phyloP scores from a whole-genome alignment of 2,888 invertebrate species.

The Epinotia ramella region DNA sequence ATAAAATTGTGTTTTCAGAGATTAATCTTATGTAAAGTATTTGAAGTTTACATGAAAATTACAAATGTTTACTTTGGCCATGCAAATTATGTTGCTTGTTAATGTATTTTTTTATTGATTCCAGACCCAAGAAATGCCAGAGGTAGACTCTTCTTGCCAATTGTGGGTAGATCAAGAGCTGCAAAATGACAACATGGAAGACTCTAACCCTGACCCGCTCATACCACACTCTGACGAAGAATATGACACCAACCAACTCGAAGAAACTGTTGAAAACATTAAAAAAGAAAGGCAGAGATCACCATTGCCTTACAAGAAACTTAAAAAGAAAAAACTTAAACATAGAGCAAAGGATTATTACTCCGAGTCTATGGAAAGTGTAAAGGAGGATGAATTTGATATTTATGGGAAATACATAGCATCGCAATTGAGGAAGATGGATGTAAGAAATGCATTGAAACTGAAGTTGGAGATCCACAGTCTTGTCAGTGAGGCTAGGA shows the following conservation, averaged over 20 bases:
- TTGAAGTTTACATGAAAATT: background rate
- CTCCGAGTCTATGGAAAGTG: slow-evolving; percentile 44
- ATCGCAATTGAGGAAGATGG: slow-evolving; percentile 67
- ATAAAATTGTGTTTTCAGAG: background rate
- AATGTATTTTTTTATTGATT: slow-evolving; percentile 12
- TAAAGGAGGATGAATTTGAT: slow-evolving; percentile 71
- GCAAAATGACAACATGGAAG: slow-evolving; percentile 57
- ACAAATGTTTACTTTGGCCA: too few relatives aligned
- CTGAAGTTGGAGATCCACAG: slow-evolving; percentile 69
- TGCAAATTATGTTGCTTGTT: too few relatives aligned
- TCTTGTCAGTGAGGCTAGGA: slow-evolving; percentile 67
- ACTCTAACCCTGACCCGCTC: slow-evolving; percentile 65
- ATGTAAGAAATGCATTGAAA: slow-evolving; percentile 63
- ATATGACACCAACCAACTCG: slow-evolving; percentile 57
- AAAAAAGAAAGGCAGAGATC: slow-evolving; percentile 53
- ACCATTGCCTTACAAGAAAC: slow-evolving; percentile 55
- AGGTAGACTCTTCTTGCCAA: slow-evolving; percentile 68
- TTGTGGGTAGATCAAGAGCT: slow-evolving; percentile 66
- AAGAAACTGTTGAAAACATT: slow-evolving; percentile 52
- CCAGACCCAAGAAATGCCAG: slow-evolving; percentile 62
- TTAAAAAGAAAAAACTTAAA: slow-evolving; percentile 66
- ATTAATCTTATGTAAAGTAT: background rate
- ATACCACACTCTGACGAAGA: slow-evolving; percentile 64
- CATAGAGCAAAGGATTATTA: slow-evolving; percentile 55
- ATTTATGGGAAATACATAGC: slow-evolving; percentile 73